A percentile compares a stretch with the other conserved stretches of the same genome.
These are phyloP conservation scores for Polypterus bichir DNA, from an alignment of 2,113 vertebrate genomes.

Conservation along the genomic window DNA sequence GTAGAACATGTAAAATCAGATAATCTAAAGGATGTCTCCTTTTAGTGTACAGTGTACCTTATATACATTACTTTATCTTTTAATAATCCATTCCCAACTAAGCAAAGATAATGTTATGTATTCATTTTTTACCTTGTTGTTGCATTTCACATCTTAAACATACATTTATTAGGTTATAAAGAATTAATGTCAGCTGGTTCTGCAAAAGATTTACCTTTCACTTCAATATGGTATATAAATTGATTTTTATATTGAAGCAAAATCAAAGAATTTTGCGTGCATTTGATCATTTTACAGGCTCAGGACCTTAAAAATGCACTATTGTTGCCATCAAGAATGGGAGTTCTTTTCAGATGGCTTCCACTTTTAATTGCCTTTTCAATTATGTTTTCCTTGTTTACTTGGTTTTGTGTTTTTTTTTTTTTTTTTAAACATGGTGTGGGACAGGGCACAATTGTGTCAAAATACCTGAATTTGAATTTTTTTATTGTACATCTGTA, in stretches of 20 bases:
- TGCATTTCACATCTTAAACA: neutral
- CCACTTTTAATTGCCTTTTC: slow-evolving; percentile 34
- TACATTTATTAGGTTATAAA: slow-evolving; percentile 21
- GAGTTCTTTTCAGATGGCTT: slow-evolving; percentile 26
- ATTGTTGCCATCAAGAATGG: slow-evolving; percentile 24
- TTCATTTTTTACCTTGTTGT: neutral
- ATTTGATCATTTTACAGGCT: slow-evolving; percentile 29
- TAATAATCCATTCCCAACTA: too few species aligned
- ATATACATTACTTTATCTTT: too few species aligned
- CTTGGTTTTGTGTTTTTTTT: slow-evolving; percentile 5
- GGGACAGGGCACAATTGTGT: too few species aligned
- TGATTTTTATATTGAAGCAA: slow-evolving; percentile 27
- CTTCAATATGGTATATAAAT: slow-evolving; percentile 1
- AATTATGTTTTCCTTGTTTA: slow-evolving; percentile 36
- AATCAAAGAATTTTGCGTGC: slow-evolving; percentile 34
- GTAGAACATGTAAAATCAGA: too few species aligned
- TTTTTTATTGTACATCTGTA: too few species aligned
- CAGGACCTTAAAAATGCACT: slow-evolving; percentile 30
- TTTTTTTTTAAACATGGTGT: too few species aligned
- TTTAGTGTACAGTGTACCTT: too few species aligned
- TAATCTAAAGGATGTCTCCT: too few species aligned
- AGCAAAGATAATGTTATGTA: neutral
- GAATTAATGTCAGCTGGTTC: slow-evolving; percentile 37
- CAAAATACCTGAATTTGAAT: too few species aligned
- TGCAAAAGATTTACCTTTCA: slow-evolving; percentile 31